Conservation (phyloP, 2,888 invertebrate species). For the Noctuana brunneofusca region DNA sequence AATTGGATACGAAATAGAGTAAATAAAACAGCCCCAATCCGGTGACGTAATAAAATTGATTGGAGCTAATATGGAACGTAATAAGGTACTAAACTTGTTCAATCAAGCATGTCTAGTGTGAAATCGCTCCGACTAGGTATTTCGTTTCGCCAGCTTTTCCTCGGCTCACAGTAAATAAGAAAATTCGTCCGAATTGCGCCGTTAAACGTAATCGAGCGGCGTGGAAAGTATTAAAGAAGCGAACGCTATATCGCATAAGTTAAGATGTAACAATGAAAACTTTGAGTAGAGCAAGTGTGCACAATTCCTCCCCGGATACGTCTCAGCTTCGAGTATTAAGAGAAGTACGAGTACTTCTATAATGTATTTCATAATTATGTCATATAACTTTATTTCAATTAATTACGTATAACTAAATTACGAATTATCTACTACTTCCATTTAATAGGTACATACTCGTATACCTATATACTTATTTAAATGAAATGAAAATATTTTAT, state of each 20-base stretch:
- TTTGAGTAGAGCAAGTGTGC: conserved; percentile 76
- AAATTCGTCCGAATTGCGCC: conserved; percentile 76
- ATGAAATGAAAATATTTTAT: too few relatives aligned
- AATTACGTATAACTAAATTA: too few relatives aligned
- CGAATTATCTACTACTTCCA: too few relatives aligned
- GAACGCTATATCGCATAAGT: conserved; percentile 81
- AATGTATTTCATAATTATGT: conserved; percentile 47
- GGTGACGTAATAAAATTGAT: conserved; percentile 43
- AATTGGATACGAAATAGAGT: conserved; percentile 17
- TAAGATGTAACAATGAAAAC: conserved; percentile 80
- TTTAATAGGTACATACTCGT: too few relatives aligned
- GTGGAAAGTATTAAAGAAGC: conserved; percentile 80
- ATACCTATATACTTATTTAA: too few relatives aligned
- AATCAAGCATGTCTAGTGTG: conserved; percentile 67
- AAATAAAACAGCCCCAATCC: conserved; percentile 33
- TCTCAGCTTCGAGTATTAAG: conserved; percentile 58
- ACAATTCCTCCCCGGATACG: conserved; percentile 71
- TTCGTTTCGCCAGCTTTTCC: conserved; percentile 62
- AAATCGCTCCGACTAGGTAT: conserved; percentile 65
- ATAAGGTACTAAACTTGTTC: conserved; percentile 55
- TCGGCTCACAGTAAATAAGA: conserved; percentile 78
- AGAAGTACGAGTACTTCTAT: conserved; percentile 48
- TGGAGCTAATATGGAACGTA: conserved; percentile 45
- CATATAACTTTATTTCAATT: too few relatives aligned
- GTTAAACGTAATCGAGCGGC: conserved; percentile 81